Conservation (phyloP, 2,888 invertebrate species). For the Taenaris catops region DNA sequence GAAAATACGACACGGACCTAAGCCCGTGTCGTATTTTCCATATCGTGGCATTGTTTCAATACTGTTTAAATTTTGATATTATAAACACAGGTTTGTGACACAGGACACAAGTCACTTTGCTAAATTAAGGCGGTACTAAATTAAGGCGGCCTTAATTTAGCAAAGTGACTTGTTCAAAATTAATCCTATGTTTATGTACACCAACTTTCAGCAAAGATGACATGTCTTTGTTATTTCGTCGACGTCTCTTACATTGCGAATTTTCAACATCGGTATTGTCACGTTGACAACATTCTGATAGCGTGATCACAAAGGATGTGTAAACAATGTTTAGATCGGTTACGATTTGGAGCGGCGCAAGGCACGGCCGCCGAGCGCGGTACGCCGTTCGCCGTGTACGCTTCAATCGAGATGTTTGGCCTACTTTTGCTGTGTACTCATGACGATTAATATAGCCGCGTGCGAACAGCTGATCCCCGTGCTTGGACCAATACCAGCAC, state of each 20-base stretch:
- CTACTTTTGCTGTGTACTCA: conserved; percentile 70
- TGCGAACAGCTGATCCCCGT: conserved; percentile 73
- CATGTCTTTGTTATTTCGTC: conserved; percentile 72
- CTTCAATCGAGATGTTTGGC: conserved; percentile 66
- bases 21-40: too few relatives aligned
- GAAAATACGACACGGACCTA: too few relatives aligned
- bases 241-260: conserved; percentile 47
- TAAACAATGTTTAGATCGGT: conserved; percentile 53
- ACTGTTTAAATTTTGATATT: too few relatives aligned
- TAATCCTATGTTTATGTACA: conserved; percentile 48
- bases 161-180: too few relatives aligned
- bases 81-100: too few relatives aligned
- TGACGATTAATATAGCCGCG: conserved; percentile 72
- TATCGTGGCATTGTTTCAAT: too few relatives aligned
- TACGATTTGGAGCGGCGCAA: conserved; percentile 38
- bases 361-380: conserved; percentile 38
- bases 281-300: conserved; percentile 50
- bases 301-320: conserved; percentile 47
- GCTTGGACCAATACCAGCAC: conserved; percentile 37
- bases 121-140: too few relatives aligned
- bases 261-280: conserved; percentile 44
- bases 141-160: too few relatives aligned
- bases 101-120: too few relatives aligned
- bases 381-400: conserved; percentile 47
- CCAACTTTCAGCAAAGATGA: conserved; percentile 53